Conservation (phyloP, 1,140 invertebrate genomes). For the Geopemphigus sp. region DNA sequence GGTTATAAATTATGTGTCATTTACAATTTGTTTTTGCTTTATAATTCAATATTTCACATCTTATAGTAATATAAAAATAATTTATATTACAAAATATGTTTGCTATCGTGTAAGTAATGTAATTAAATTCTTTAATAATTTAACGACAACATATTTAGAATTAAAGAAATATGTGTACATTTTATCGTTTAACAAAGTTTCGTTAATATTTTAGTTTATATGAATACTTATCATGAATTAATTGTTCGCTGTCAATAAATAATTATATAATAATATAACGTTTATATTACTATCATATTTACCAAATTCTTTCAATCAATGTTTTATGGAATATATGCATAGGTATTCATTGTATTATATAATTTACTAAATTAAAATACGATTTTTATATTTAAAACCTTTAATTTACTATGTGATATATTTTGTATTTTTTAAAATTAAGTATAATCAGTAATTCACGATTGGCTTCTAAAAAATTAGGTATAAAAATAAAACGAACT, state of each 20-base stretch:
- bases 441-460: background rate
- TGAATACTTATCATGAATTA: background rate
- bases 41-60: no score
- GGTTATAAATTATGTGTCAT: no score
- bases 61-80: background rate
- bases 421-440: constrained; percentile 3
- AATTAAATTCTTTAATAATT: no score
- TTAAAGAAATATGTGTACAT: background rate
- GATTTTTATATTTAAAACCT: background rate
- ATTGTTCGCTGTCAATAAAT: background rate
- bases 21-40: background rate
- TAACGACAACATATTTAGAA: background rate
- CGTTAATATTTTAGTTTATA: background rate
- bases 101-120: background rate
- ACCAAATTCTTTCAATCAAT: background rate
- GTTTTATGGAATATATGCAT: background rate
- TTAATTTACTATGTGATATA: background rate
- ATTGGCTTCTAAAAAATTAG: background rate
- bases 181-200: background rate
- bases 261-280: no score
- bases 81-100: background rate
- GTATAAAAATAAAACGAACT: background rate
- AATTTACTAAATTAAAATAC: background rate
- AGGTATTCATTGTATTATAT: background rate
- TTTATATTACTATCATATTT: no score